Evolutionary conservation across 1,140 invertebrate genomes (phyloP).

Genomic region (Pemphigus obesinymphae): DNA sequence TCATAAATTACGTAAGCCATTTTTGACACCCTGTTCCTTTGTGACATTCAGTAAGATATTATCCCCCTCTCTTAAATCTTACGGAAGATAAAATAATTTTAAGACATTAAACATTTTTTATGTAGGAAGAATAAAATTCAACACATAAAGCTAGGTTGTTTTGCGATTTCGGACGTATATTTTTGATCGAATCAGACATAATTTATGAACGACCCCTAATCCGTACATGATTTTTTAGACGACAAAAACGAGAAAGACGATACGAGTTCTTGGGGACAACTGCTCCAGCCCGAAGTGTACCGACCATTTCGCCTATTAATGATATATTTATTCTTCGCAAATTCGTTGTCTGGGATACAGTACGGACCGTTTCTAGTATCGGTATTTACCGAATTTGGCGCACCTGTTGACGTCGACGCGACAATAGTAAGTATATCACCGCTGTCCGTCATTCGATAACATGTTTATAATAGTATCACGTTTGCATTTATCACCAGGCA

Average conservation of each 20-base stretch:
- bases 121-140: too few species aligned
- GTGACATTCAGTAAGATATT: too few species aligned
- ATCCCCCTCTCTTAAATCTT: too few species aligned
- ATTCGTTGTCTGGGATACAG: not conserved
- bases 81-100: too few species aligned
- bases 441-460: not conserved
- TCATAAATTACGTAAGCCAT: too few species aligned
- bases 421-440: not conserved
- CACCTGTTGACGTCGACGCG: not conserved
- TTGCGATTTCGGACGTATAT: too few species aligned
- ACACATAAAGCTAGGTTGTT: too few species aligned
- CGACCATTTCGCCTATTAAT: slow-evolving; percentile 2
- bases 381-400: slow-evolving; percentile 9
- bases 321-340: not conserved
- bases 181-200: too few species aligned
- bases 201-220: too few species aligned
- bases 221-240: not conserved
- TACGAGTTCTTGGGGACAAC: slow-evolving; percentile 11
- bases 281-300: not conserved
- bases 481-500: not conserved
- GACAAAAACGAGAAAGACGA: not conserved
- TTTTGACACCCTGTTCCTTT: too few species aligned
- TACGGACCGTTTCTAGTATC: not conserved
- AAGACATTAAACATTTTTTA: too few species aligned
- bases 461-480: not conserved